Evolutionary conservation across 2,888 invertebrate genomes (phyloP).

Genomic region (Leucoma salicis): DNA sequence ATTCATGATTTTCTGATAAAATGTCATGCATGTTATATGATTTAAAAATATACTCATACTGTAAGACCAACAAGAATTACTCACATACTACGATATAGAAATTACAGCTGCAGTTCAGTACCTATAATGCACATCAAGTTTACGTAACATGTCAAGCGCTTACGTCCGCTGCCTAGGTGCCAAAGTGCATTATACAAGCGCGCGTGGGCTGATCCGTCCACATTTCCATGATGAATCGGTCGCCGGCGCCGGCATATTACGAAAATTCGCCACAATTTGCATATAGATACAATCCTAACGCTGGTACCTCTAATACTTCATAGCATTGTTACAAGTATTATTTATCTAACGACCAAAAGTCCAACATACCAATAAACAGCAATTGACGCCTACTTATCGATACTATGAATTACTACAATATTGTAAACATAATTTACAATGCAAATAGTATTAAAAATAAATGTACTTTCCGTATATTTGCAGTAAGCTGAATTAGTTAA

Average conservation of each 20-base stretch:
- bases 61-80: too few relatives aligned
- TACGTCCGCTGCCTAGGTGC: conserved; percentile 40
- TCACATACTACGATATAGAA: conserved; percentile 3
- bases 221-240: conserved; percentile 79
- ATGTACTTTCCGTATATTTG: conserved; percentile 26
- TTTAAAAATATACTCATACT: too few relatives aligned
- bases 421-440: conserved; percentile 40
- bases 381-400: conserved; percentile 46
- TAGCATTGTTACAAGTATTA: conserved; percentile 58
- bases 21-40: too few relatives aligned
- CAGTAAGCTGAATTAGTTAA: conserved; percentile 31
- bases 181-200: conserved; percentile 54
- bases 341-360: conserved; percentile 55
- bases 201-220: conserved; percentile 76
- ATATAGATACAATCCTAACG: conserved; percentile 64
- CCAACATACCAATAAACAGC: conserved; percentile 36
- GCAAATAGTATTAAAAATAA: conserved; percentile 37
- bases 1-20: too few relatives aligned
- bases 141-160: conserved; percentile 44
- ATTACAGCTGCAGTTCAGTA: conserved; percentile 27
- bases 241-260: conserved; percentile 63
- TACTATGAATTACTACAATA: conserved; percentile 39
- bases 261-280: conserved; percentile 75
- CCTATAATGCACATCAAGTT: conserved; percentile 39
- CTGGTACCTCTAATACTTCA: conserved; percentile 41